Conservation (phyloP, 30 jellyfish, hydroid and myxozoan species). For the Aurelia sp. region DNA sequence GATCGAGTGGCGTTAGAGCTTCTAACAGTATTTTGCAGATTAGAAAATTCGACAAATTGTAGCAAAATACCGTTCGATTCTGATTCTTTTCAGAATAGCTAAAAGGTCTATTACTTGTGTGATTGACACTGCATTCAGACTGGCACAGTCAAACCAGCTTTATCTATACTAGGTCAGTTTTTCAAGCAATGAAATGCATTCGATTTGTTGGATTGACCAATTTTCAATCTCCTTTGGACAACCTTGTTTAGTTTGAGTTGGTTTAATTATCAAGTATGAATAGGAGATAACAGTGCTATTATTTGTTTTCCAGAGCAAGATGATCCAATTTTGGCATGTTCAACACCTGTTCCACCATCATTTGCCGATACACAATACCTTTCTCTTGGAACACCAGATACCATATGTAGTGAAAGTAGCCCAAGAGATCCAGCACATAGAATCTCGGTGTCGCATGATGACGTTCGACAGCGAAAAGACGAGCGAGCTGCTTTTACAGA, state of each 20-base stretch:
- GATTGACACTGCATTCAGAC: no score
- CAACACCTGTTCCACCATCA: conserved; percentile 61
- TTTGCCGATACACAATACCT: conserved; percentile 62
- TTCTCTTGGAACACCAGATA: conserved; percentile 66
- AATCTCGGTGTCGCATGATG: conserved; percentile 13
- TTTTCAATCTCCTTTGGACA: neutral
- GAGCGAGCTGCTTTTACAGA: conserved; percentile 41
- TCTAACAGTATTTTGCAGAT: no score
- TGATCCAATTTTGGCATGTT: conserved; percentile 49
- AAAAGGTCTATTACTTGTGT: no score
- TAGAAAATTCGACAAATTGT: no score
- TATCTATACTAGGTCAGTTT: no score
- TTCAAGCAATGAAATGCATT: no score
- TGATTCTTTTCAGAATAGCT: no score
- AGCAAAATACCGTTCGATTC: no score
- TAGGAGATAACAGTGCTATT: neutral
- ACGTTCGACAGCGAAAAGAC: conserved; percentile 10
- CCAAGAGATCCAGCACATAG: neutral
- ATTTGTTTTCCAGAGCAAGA: conserved; percentile 21
- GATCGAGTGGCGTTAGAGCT: no score
- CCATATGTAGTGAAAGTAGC: conserved; percentile 3
- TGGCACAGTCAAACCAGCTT: no score
- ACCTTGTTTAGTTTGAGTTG: no score
- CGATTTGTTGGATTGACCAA: neutral
- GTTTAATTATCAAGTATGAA: neutral